Percentiles rank a stretch among this genome's conserved stretches.
Evolutionary conservation across 2,113 vertebrate genomes (phyloP).

Genomic region (Syrrhaptes paradoxus): DNA sequence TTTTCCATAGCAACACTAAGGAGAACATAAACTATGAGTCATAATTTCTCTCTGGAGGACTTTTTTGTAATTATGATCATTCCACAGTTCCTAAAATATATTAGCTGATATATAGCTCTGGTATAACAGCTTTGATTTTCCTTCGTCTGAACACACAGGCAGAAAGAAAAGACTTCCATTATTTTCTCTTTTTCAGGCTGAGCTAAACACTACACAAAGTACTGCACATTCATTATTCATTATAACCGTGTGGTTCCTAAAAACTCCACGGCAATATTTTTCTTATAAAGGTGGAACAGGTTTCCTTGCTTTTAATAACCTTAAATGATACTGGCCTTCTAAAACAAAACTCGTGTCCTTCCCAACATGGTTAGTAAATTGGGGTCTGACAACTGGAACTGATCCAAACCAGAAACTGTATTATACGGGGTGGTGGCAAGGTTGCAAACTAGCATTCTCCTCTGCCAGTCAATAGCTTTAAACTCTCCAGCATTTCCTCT

Average conservation of each 20-base stretch:
- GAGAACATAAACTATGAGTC: conserved; percentile 73
- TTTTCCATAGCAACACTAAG: conserved; percentile 73
- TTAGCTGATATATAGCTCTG: conserved; percentile 58
- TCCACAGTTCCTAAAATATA: conserved; percentile 71
- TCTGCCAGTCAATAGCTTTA: background rate
- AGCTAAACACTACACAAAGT: background rate
- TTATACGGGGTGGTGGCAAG: background rate
- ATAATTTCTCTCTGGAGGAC: conserved; percentile 64
- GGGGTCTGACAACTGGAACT: background rate
- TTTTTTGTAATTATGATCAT: conserved; percentile 74
- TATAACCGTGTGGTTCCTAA: background rate
- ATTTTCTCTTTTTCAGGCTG: conserved; percentile 35
- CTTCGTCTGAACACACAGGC: conserved; percentile 43
- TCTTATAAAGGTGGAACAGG: background rate
- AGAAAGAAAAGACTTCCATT: conserved; percentile 20
- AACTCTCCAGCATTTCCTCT: background rate
- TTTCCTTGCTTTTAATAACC: conserved; percentile 11
- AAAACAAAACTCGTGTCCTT: background rate
- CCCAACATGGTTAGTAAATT: background rate
- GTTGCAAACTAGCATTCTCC: background rate
- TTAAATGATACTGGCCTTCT: conserved; percentile 20
- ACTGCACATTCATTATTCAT: conserved; percentile 22
- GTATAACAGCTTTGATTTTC: conserved; percentile 54
- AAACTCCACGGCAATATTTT: background rate
- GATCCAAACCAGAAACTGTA: background rate